Conservation (phyloP, 2,888 invertebrate genomes). For the Coecobrya sp. region DNA sequence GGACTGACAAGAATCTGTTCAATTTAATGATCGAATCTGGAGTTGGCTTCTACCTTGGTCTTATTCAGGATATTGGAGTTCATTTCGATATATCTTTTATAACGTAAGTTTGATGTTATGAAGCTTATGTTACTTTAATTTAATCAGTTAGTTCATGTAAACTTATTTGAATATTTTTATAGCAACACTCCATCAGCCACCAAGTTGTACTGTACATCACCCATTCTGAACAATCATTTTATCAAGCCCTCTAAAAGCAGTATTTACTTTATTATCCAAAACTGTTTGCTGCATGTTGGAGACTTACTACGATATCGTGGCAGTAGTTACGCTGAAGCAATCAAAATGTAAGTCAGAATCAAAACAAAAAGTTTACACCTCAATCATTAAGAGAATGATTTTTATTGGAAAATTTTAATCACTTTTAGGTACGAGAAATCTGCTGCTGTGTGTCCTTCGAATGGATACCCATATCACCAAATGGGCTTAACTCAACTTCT, state of each 20-base stretch:
- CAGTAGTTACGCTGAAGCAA: slow-evolving; percentile 93
- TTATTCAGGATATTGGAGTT: slow-evolving; percentile 86
- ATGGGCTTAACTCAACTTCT: slow-evolving; percentile 90
- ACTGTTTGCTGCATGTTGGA: slow-evolving; percentile 96
- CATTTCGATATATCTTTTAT: slow-evolving; percentile 86
- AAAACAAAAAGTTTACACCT: neutral
- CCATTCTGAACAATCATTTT: slow-evolving; percentile 78
- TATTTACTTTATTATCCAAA: slow-evolving; percentile 94
- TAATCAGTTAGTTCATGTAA: neutral
- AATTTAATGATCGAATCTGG: slow-evolving; percentile 86
- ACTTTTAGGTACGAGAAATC: slow-evolving; percentile 90
- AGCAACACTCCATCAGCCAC: slow-evolving; percentile 87
- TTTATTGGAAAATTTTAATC: neutral
- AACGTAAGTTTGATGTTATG: slow-evolving; percentile 83
- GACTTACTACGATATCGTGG: slow-evolving; percentile 95
- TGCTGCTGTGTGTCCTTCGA: slow-evolving; percentile 89
- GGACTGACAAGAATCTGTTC: slow-evolving; percentile 85
- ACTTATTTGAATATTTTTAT: slow-evolving; percentile 4
- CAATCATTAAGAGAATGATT: too few relatives aligned
- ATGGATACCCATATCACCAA: slow-evolving; percentile 97
- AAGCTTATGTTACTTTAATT: too few relatives aligned
- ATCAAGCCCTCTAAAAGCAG: slow-evolving; percentile 84
- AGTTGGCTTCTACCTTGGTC: slow-evolving; percentile 85
- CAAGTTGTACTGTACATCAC: slow-evolving; percentile 84
- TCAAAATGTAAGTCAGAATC: slow-evolving; percentile 90